Base-by-base conservation (phyloP, 2,797 vertebrate species). In the Poecilia wingei region DNA sequence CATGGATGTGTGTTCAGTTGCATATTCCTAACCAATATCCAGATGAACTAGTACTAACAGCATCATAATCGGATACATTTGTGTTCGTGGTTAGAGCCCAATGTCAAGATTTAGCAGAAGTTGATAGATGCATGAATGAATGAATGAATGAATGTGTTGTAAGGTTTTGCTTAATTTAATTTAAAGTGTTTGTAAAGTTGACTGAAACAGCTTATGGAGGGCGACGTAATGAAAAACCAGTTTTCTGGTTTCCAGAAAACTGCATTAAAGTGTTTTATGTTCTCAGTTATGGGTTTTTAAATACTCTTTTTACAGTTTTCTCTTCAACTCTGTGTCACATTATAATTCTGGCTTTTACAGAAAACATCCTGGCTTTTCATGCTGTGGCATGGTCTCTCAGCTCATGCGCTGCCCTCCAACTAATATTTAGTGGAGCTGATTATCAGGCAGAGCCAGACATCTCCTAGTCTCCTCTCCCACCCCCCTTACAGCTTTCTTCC, bases 391-490 rank as follows among this genome's bases (percentile, higher is more conserved):
- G 18, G 16, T 33, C 36, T 61, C 39, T 64, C 51, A 59, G 68
- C 49, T 33, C 68, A 73, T 76, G 33, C 81, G 53, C 72, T 43
- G 70, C 81, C 76, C 75, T 80, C 76, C 49, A 79, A 83, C 57
- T 72, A 13, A n/a, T 71, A 79, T 78, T 87, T 87, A 82, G 64
- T 84, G 77, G 49, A 86, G 76, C 66, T 74, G 83, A 88, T 88
- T 87, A 87, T 90, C 84, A 83, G 82, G 55, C 81, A 64, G 47
- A 84, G 73, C 79, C 83, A 89, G 80, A 57, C 82, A 46, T 82
- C 78, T 77, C 80, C 69, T 41, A 8, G 59, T 82, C 82, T 72
- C 81, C 49, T 51, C 45, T 46, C 45, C 45, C 18, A 41, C 22
- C 3, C 66, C 43, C 81, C 82, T 10, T 43, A 25, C 79, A 77